Evolutionary conservation across 2,797 vertebrate genomes (phyloP).

Genomic region (Spinus pinus): DNA sequence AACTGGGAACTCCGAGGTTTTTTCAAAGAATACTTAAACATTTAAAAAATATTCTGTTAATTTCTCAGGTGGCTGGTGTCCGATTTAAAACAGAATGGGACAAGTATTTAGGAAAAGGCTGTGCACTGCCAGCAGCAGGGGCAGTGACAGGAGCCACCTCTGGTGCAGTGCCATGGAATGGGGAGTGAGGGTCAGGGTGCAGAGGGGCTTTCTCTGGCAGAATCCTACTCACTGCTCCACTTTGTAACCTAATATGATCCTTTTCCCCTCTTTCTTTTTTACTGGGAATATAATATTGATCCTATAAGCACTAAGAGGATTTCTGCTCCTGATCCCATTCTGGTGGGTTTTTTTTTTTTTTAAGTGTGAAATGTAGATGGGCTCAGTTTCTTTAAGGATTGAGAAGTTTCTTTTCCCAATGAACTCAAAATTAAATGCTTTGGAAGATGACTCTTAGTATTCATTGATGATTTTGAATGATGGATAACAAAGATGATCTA

Average conservation of each 20-base stretch:
- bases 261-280: not conserved
- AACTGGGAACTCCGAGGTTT: not conserved
- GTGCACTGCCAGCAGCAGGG: not conserved
- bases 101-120: not conserved
- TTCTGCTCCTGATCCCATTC: not conserved
- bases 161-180: rapidly evolving
- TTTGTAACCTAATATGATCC: not conserved
- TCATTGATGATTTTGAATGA: not conserved
- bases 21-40: not conserved
- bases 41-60: not conserved
- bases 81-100: not conserved
- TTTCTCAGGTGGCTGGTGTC: not conserved
- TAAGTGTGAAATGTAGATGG: not conserved
- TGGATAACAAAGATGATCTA: not conserved
- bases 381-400: not conserved
- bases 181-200: not conserved
- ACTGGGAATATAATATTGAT: not conserved
- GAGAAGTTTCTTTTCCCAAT: not conserved
- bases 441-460: not conserved
- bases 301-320: not conserved
- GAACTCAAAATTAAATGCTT: not conserved
- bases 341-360: not conserved
- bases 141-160: not conserved
- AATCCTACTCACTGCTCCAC: not conserved
- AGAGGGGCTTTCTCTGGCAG: not conserved